A percentile compares a stretch with the other conserved stretches of the same genome.
These are phyloP conservation scores for Matsumyia berberina DNA, from an alignment of 2,888 invertebrate genomes.

Conservation along the genomic window DNA sequence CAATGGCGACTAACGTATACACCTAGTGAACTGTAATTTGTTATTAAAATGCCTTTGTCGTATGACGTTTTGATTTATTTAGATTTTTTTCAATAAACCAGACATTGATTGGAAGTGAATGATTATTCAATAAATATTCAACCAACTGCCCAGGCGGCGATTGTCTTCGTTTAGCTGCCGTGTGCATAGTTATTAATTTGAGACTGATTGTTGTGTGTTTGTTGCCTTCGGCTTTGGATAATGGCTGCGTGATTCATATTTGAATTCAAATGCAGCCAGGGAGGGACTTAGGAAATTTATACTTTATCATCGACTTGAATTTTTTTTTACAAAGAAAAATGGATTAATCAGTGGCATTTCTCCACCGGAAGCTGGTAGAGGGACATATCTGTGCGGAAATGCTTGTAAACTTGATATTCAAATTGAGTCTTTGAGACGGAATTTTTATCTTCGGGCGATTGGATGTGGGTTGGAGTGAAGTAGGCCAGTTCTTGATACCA, in stretches of 20 bases:
- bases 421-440: slow-evolving; percentile 3
- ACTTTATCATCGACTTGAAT: not conserved
- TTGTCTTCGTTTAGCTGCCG: slow-evolving; percentile 19
- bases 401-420: slow-evolving; percentile 1
- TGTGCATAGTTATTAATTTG: slow-evolving; percentile 34
- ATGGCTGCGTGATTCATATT: slow-evolving; percentile 3
- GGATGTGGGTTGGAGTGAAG: not conserved
- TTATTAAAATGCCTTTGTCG: slow-evolving; percentile 44
- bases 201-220: slow-evolving; percentile 14
- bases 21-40: slow-evolving; percentile 23
- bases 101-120: slow-evolving; percentile 60
- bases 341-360: slow-evolving; percentile 16
- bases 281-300: slow-evolving; percentile 4
- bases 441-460: not conserved
- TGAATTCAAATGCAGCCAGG: not conserved
- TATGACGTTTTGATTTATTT: slow-evolving; percentile 58
- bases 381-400: not conserved
- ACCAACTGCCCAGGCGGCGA: not conserved
- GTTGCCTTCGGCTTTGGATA: not conserved
- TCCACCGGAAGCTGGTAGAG: slow-evolving; percentile 5
- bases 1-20: too few species aligned
- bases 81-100: slow-evolving; percentile 37
- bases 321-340: slow-evolving; percentile 10
- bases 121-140: slow-evolving; percentile 57
- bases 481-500: not conserved